Conservation (phyloP, 1,140 invertebrate genomes). For the Leptinotarsa texana region DNA sequence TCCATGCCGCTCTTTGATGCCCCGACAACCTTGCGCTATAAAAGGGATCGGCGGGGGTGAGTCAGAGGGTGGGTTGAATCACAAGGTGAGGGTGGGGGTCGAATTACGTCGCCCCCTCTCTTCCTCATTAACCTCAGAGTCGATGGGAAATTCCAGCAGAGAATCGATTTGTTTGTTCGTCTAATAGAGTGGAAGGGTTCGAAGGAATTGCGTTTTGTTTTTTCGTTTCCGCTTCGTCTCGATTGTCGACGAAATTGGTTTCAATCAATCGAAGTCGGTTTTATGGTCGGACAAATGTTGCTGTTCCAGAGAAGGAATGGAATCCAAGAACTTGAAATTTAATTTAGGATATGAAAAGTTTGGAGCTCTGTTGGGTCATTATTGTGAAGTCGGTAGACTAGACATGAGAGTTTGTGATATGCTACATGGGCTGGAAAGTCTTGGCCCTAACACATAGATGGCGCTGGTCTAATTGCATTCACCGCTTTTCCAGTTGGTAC, state of each 20-base stretch:
- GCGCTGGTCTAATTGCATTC: too few relatives aligned
- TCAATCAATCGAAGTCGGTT: background rate
- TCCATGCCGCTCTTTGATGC: constrained; percentile 17
- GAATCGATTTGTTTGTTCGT: constrained; percentile 12
- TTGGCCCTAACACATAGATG: too few relatives aligned
- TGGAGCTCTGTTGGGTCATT: too few relatives aligned
- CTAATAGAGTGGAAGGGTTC: constrained; percentile 11
- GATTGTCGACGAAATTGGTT: background rate
- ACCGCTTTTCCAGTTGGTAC: too few relatives aligned
- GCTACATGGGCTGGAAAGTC: too few relatives aligned
- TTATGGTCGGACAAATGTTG: background rate
- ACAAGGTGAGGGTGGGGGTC: background rate
- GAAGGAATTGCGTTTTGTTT: constrained; percentile 2
- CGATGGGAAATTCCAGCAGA: constrained; percentile 3
- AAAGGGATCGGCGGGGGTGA: background rate
- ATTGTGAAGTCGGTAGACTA: too few relatives aligned
- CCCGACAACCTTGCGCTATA: background rate
- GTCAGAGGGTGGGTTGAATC: background rate
- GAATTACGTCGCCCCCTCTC: background rate
- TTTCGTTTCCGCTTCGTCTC: background rate
- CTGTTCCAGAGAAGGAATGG: background rate
- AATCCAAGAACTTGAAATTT: background rate
- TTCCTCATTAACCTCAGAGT: constrained; percentile 15
- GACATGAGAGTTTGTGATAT: too few relatives aligned
- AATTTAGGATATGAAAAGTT: background rate